Evolutionary conservation across 2,797 vertebrate genomes (phyloP), one percentile per base, ranked within the genome.

Genomic region (Tokudaia tokunoshimensis): DNA sequence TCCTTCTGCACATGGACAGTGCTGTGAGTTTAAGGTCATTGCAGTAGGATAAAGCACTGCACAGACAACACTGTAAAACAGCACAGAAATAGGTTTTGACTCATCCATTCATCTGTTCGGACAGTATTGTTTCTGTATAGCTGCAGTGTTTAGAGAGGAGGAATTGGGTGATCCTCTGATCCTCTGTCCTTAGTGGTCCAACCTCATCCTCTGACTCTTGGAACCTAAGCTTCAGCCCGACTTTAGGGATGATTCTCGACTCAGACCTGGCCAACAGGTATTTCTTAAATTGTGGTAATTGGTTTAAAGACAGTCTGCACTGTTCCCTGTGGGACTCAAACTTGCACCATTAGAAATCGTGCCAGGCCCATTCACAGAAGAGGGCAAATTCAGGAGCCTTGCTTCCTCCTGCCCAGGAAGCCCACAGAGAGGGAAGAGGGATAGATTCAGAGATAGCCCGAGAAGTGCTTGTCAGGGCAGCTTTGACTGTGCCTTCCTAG

Each of bases 401-500:
- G 44, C 41, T 52, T 75, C 55, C 47, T 8, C 61, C 47, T 0
- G 17, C 34, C 67, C 10, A 3, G 9, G 34, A 7, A 52, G 41
- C n/a, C 47, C 50, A 7, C 78, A 81, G 63, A 61, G 37, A 7
- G 17, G 31, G 6, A 10, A 10, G 7, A 41, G 82, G 15, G 37
- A 65, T 4, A 2, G 44, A 72, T 3, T 37, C 83, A 15, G 29
- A 11, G 41, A 47, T 6, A 6, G 22, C 50, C 31, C 5, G 3
- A 26, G 57, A 75, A 4, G 37, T 0, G 0, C 22, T 61, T 52
- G 61, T 41, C 14, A 0, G 22, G 31, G 79, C 26, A 3, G 8
- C 9, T 0, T 4, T 22, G 37, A 19, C 31, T 12, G 4, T 10
- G 3, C 9, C 44, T n/a, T 6, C 14, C 34, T 29, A 19, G 61